These are phyloP conservation scores for Portevinia maculata DNA, from an alignment of 2,888 invertebrate genomes.

Conservation along the genomic window DNA sequence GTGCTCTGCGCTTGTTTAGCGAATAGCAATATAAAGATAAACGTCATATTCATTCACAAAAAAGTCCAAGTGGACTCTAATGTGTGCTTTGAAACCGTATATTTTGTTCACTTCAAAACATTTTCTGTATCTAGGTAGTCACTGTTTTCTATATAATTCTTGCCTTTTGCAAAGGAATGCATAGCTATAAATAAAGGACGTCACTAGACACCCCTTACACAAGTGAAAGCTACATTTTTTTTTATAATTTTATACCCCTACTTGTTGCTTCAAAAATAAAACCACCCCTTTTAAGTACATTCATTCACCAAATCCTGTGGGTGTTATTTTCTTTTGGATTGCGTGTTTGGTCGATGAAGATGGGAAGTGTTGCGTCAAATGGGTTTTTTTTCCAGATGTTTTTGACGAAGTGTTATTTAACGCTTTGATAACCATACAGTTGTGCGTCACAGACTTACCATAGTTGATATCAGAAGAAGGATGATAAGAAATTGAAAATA, in stretches of 20 bases:
- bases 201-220: neutral
- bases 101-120: neutral
- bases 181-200: neutral
- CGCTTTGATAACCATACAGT: neutral
- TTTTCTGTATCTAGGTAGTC: neutral
- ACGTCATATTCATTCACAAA: slow-evolving; percentile 39
- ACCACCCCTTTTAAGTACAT: slow-evolving; percentile 10
- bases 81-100: neutral
- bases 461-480: neutral
- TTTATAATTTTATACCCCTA: neutral
- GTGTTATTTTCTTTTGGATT: neutral
- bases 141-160: no score
- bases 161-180: neutral
- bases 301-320: slow-evolving; percentile 46
- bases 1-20: slow-evolving; percentile 12
- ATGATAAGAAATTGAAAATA: slow-evolving; percentile 10
- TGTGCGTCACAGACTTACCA: slow-evolving; percentile 24
- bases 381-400: slow-evolving; percentile 56
- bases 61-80: slow-evolving; percentile 1
- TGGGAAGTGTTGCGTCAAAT: slow-evolving; percentile 44
- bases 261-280: slow-evolving; percentile 60
- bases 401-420: slow-evolving; percentile 28
- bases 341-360: neutral
- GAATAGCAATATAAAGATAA: slow-evolving; percentile 10
- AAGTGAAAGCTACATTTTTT: slow-evolving; percentile 9